Evolutionary conservation across 2,113 vertebrate genomes (phyloP), one percentile per base, ranked within the genome.

Genomic region (Formicarius rufipectus): DNA sequence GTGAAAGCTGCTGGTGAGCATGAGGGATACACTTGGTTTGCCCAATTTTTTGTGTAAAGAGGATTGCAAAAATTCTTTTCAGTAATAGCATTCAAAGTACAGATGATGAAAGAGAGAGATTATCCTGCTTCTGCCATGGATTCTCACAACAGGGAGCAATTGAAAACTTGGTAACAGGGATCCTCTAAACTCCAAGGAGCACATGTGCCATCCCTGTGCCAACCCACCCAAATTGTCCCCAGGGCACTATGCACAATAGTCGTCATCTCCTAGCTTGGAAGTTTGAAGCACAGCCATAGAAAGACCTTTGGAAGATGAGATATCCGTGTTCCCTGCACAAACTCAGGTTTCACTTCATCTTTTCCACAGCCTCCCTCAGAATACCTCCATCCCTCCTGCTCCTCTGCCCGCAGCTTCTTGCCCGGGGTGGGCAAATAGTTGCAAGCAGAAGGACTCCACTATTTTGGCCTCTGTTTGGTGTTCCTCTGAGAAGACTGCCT

Each of bases 1-100:
- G 23, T 95, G 86, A 94, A 90, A 92, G 73, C 73, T 87, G 44
- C 60, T 84, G 72, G 44, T 84, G 39, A 90, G 28, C 60, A 58
- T 6, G 28, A 62, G 23, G 33, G 75, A 89, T 67, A 82, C 90
- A 79, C 77, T 81, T 35, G 84, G 77, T 90, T 97, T 96, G 93
- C 93, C 93, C 80, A 97, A 96, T 93, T 53, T 90, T 93, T 87
- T 96, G 95, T 94, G 88, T 93, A 96, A 97, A 96, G 90, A 95
- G 53, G 95, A 93, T 96, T 96, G 85, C 94, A 95, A 95, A 95
- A 91, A 95, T 30, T 37, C 78, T 91, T 91, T 89, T 91, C 82
- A 95, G 78, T 87, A 86, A 69, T 52, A 87, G n/a, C 87, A 87
- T 90, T 95, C 93, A 97, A 97, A 96, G 95, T 97, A 90, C 96